Base-by-base conservation (phyloP, 2,797 vertebrate species). In the Steatocranus sp. region DNA sequence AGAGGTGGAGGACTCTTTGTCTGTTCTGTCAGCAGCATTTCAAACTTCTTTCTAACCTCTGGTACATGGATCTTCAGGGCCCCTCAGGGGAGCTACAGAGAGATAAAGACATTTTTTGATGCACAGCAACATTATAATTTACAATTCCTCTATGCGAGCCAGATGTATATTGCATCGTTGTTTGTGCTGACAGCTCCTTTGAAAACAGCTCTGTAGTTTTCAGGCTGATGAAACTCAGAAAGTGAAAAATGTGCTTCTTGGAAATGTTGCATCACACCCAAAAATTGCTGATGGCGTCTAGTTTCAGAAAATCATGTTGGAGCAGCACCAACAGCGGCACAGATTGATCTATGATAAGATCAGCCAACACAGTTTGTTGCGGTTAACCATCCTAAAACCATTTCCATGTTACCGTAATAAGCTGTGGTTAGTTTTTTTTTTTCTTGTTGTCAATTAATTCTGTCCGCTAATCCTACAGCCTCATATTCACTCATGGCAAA, bases 11-110 rank as follows among this genome's bases (percentile, higher is more conserved):
- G 23, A 41, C 17, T 77, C 6, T 18, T 25, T 8, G 17, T 54
- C 46, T 84, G 15, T 73, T 63, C n/a, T 51, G 49, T 90, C 83
- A 83, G 88, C 74, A 81, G 79, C 81, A 66, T 83, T 83, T 85
- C 50, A 75, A 76, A 80, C 38, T 7, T 63, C 54, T 75, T 80
- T 68, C 46, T 70, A 79, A 77, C 74, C 78, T 61, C 78, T 38
- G 43, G 70, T 58, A 25, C 3, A 25, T n/a, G 38, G 58, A 51
- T 79, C 75, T 48, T 23, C 38, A 11, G 77, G 75, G 63, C 25
- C 17, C 66, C 43, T 36, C 11, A 2, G 20, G 73, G 76, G 73
- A 74, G 74, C 17, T 11, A 7, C 49, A 51, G 6, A 70, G 34
- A 56, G 51, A 50, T 51, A 11, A 82, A 78, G 11, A 70, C 11